A percentile compares a stretch with the other conserved stretches of the same genome.
Conservation (phyloP, 2,888 invertebrate species). For the Cheilosia scutellata region DNA sequence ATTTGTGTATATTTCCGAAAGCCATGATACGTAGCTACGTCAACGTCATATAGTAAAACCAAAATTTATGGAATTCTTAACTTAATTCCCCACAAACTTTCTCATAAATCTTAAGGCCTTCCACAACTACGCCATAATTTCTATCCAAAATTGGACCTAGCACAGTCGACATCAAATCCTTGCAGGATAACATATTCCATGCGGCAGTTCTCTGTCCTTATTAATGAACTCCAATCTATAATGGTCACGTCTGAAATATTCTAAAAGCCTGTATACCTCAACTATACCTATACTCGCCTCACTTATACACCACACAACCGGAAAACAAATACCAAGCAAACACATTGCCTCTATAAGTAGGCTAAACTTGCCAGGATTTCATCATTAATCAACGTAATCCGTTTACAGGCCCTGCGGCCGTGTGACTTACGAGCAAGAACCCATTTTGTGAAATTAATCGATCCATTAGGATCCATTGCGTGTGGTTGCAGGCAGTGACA, state of each 20-base stretch:
- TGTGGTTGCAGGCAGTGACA: slow-evolving; percentile 67
- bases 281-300: slow-evolving; percentile 15
- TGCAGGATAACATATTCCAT: slow-evolving; percentile 25
- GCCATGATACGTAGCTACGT: neutral
- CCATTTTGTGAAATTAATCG: slow-evolving; percentile 74
- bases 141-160: neutral
- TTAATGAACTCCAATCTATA: slow-evolving; percentile 70
- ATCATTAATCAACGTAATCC: slow-evolving; percentile 74
- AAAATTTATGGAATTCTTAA: neutral
- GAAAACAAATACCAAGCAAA: slow-evolving; percentile 39
- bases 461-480: slow-evolving; percentile 72
- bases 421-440: slow-evolving; percentile 71
- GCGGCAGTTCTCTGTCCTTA: slow-evolving; percentile 41
- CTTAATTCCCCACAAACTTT: neutral
- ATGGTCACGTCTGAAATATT: slow-evolving; percentile 59
- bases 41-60: neutral
- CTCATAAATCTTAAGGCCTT: neutral
- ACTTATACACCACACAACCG: slow-evolving; percentile 1
- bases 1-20: no score
- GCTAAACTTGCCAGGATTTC: slow-evolving; percentile 49
- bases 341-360: slow-evolving; percentile 31
- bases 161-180: neutral
- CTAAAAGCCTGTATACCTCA: slow-evolving; percentile 31
- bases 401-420: slow-evolving; percentile 55
- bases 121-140: neutral